These are phyloP conservation scores for Marmota monax DNA, from an alignment of 2,113 vertebrate genomes.

Conservation along the genomic window DNA sequence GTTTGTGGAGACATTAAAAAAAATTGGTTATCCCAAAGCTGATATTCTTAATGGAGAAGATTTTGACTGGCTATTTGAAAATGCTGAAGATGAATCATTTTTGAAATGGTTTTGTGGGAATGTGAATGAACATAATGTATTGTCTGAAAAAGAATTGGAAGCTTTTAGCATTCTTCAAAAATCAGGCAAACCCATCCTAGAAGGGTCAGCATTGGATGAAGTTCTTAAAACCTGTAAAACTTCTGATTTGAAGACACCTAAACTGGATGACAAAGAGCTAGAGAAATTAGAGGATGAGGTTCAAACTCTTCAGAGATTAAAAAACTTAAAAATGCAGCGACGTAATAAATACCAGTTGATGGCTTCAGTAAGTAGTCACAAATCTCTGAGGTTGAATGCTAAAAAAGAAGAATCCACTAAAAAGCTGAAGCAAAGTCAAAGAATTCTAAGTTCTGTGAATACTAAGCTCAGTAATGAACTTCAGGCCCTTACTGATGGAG, in stretches of 20 bases:
- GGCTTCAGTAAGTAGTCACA: constrained; percentile 83
- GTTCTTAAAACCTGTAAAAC: constrained; percentile 90
- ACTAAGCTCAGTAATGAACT: constrained; percentile 88
- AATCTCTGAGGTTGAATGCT: constrained; percentile 82
- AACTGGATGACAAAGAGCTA: constrained; percentile 76
- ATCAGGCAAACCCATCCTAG: constrained; percentile 90
- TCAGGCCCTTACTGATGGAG: constrained; percentile 85
- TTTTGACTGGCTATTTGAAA: constrained; percentile 97
- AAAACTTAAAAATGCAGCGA: constrained; percentile 88
- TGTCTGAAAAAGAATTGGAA: constrained; percentile 89
- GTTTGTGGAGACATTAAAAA: constrained; percentile 93
- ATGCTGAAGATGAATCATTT: constrained; percentile 89
- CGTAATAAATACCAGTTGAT: constrained; percentile 90
- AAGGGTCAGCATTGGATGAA: constrained; percentile 90
- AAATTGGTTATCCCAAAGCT: constrained; percentile 91
- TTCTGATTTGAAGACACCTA: constrained; percentile 54
- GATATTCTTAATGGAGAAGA: constrained; percentile 91
- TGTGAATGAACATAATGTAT: constrained; percentile 88
- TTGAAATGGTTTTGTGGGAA: constrained; percentile 93
- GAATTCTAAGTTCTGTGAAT: constrained; percentile 85
- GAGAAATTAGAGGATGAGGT: constrained; percentile 91
- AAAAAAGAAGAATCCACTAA: constrained; percentile 81
- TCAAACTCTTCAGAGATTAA: constrained; percentile 88
- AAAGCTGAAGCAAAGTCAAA: constrained; percentile 85
- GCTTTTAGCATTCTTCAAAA: constrained; percentile 88